Base-by-base conservation (phyloP, 1,140 invertebrate species). In the Ips typographus region DNA sequence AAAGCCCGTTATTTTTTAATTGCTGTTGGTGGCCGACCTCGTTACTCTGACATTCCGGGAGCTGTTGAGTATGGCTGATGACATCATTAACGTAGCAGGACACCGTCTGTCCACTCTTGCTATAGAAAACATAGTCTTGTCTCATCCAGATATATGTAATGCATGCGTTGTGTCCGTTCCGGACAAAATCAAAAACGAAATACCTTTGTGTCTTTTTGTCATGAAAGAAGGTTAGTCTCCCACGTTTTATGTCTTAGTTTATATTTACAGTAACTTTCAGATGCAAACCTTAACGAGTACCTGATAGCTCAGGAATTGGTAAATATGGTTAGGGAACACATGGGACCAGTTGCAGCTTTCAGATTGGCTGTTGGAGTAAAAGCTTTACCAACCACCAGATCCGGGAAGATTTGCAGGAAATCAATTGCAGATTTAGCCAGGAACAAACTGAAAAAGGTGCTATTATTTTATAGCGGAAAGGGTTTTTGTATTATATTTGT, bases 41-140 rank as follows among this genome's bases (percentile, higher is more conserved):
- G 85, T 40, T 94, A 93, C 78, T 89, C 89, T 1, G 87, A 95
- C 73, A 91, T 96, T 76, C 94, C 94, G 39, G 96, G 96, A 44
- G 94, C 92, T 39, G 75, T 89, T 6, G 94, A 99, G 80, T 90
- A 90, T 80, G 91, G 93, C 93, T 64, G 95, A 98, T 82, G 95
- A 98, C 80, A 90, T 98, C n/a, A 97, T 98, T 64, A 98, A 98
- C 77, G 94, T 98, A 1, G 92, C 95, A 1, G 95, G 95, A 0
- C 94, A 97, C 77, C 83, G 95, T 52, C 82, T 98, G 6, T 95
- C 93, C 0, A 95, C 94, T 0, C 88, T 91, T 1, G 92, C 92
- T 0, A 78, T 98, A 4, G 95, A 98, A 79, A 94, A 97, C 80
- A 92, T 95, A 0, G 86, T 96, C 4, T 77, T 96, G 5, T 85